Evolutionary conservation across 92 coral and sea anemone genomes (phyloP).

Genomic region (Paragorgia papillata): DNA sequence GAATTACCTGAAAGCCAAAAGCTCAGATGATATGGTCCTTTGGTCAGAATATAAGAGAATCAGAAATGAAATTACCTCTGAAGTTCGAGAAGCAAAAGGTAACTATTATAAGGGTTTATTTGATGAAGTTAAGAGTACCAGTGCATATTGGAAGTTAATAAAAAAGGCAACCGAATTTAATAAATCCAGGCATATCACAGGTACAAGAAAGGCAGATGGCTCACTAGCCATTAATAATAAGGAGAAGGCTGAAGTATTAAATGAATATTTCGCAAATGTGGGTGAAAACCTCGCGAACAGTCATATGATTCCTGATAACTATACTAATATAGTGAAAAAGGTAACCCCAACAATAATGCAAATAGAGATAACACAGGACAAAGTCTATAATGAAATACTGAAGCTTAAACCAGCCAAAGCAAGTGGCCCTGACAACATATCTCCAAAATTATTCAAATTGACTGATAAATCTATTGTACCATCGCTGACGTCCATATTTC

Average conservation of each 20-base stretch:
- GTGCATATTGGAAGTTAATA: slow-evolving; percentile 51
- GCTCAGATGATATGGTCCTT: too few species aligned
- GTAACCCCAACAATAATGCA: slow-evolving; percentile 18
- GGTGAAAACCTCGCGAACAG: slow-evolving; percentile 49
- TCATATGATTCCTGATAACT: not conserved
- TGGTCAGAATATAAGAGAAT: too few species aligned
- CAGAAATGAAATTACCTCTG: slow-evolving; percentile 46
- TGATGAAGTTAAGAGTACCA: slow-evolving; percentile 35
- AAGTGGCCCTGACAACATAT: slow-evolving; percentile 25
- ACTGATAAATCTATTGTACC: slow-evolving; percentile 49
- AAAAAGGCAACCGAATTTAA: slow-evolving; percentile 26
- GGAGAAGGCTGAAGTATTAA: slow-evolving; percentile 50
- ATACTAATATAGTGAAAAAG: not conserved
- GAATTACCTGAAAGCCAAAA: too few species aligned
- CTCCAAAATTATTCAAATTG: slow-evolving; percentile 41
- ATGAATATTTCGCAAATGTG: slow-evolving; percentile 45
- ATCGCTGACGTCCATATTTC: slow-evolving; percentile 29
- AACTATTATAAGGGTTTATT: slow-evolving; percentile 41
- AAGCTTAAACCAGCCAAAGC: slow-evolving; percentile 37
- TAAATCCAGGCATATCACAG: slow-evolving; percentile 1
- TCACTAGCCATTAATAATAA: slow-evolving; percentile 26
- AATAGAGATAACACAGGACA: slow-evolving; percentile 19
- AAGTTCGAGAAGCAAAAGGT: slow-evolving; percentile 47
- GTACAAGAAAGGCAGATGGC: slow-evolving; percentile 30
- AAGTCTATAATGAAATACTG: not conserved